Base-by-base conservation (phyloP, 2,113 vertebrate genomes). In the Melanotaenia duboulayi region DNA sequence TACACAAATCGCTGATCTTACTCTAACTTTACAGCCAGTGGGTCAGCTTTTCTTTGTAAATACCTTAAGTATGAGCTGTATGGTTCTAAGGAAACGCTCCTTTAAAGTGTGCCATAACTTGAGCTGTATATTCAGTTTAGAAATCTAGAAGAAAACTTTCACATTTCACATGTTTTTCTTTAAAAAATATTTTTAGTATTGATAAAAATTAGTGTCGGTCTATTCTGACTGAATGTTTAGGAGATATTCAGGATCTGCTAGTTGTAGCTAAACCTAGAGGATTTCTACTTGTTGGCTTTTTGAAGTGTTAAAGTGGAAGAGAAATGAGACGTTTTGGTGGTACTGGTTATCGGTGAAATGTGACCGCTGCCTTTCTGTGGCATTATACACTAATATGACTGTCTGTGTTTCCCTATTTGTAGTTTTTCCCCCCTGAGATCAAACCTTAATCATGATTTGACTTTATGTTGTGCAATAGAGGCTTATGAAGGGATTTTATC, bases 41-140 rank as follows among this genome's bases (percentile, higher is more conserved):
- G 24, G 13, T 49, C 48, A 35, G 65, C 37, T 32, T 37, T 37
- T 44, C 11, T 42, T 17, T 54, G 58, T 57, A 39, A 46, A 56
- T 57, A 32, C 4, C 56, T 39, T n/a, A 42, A 42, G 10, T 51
- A 51, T 65, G 0, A 44, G 39, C 37, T 19, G n/a, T 11, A 39
- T 7, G 1, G 14, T 40, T 48, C 23, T 13, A n/a, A 23, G 63
- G 23, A 57, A 66, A 25, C 13, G 35, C 22, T 74, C 52, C 64
- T 72, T 57, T 40, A 20, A 59, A 67, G 74, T 19, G 91, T 91
- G 90, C 90, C 91, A 91, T 90, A 81, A 83, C 23, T 25, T 52
- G 67, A 59, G 37, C 0, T 58, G 35, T 72, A 78, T 49, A 57
- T 60, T 69, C 14, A 50, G 4, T 62, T 42, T 67, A 37, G 32